Conservation (phyloP, 2,888 invertebrate genomes). For the Venustoraphidia nigricollis region DNA sequence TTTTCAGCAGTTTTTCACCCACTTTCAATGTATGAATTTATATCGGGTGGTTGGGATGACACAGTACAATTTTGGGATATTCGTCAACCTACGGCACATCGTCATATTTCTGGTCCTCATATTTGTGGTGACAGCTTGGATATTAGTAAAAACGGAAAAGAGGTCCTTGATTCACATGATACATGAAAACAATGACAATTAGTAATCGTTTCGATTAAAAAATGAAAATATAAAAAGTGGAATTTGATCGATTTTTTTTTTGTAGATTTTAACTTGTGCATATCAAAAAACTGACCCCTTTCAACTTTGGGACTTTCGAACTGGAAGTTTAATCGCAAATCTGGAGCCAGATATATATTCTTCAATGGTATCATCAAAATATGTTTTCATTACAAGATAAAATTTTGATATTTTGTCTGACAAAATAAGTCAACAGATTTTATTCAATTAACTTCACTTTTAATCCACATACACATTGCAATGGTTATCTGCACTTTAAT, state of each 20-base stretch:
- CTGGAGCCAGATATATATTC: slow-evolving; percentile 36
- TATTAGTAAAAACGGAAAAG: slow-evolving; percentile 43
- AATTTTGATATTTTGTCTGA: too few relatives aligned
- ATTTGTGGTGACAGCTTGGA: slow-evolving; percentile 52
- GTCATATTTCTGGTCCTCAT: slow-evolving; percentile 41
- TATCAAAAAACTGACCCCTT: slow-evolving; percentile 45
- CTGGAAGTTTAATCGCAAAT: slow-evolving; percentile 42
- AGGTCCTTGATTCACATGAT: slow-evolving; percentile 26
- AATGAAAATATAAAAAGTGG: not conserved
- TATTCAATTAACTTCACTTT: not conserved
- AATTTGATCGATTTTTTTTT: slow-evolving; percentile 1
- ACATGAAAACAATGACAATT: not conserved
- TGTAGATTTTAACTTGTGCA: slow-evolving; percentile 46
- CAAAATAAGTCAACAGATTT: too few relatives aligned
- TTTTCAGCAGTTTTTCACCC: slow-evolving; percentile 51
- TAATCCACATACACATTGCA: too few relatives aligned
- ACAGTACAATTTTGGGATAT: slow-evolving; percentile 52
- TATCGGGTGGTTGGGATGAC: slow-evolving; percentile 54
- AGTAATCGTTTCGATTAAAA: not conserved
- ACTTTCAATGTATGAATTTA: slow-evolving; percentile 42
- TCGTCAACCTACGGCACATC: slow-evolving; percentile 41
- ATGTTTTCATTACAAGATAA: not conserved
- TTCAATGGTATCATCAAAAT: not conserved
- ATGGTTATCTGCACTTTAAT: too few relatives aligned
- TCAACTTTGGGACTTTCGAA: slow-evolving; percentile 50